Evolutionary conservation across 2,888 invertebrate genomes (phyloP).

Genomic region (Leptinotarsa peninsularis): DNA sequence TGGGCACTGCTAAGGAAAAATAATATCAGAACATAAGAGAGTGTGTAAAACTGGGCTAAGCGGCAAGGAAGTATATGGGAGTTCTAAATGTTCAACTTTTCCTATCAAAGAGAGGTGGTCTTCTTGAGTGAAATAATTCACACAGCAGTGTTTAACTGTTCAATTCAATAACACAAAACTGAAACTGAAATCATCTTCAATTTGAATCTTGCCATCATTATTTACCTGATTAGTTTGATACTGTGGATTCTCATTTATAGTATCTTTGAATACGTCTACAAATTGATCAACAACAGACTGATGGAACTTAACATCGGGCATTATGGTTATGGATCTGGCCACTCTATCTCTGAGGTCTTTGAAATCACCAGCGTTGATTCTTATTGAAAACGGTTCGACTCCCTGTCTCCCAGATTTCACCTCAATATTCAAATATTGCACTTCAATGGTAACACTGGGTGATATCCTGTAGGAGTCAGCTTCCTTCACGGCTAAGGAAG

Average conservation of each 20-base stretch:
- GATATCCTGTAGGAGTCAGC: conserved; percentile 80
- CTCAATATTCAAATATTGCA: conserved; percentile 86
- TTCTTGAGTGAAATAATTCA: too few species aligned
- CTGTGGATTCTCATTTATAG: conserved; percentile 77
- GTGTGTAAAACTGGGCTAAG: too few species aligned
- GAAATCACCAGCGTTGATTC: conserved; percentile 83
- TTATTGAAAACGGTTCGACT: conserved; percentile 74
- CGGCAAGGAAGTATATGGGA: too few species aligned
- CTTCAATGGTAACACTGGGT: conserved; percentile 75
- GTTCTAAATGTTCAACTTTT: too few species aligned
- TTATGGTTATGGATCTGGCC: conserved; percentile 75
- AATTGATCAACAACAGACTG: conserved; percentile 87
- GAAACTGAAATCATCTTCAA: too few species aligned
- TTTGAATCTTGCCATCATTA: not conserved
- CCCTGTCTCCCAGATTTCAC: conserved; percentile 75
- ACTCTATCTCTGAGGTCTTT: conserved; percentile 81
- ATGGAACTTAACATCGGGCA: conserved; percentile 78
- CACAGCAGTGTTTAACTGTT: too few species aligned
- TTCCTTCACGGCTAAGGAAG: conserved; percentile 79
- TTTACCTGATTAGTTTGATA: conserved; percentile 63
- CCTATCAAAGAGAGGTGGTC: too few species aligned
- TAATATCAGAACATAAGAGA: too few species aligned
- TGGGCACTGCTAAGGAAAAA: too few species aligned
- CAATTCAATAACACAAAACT: too few species aligned
- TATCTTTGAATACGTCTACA: conserved; percentile 83